phyloP scores from a whole-genome alignment of 1,140 invertebrate genomes.

The Caenorhabditis latens region DNA sequence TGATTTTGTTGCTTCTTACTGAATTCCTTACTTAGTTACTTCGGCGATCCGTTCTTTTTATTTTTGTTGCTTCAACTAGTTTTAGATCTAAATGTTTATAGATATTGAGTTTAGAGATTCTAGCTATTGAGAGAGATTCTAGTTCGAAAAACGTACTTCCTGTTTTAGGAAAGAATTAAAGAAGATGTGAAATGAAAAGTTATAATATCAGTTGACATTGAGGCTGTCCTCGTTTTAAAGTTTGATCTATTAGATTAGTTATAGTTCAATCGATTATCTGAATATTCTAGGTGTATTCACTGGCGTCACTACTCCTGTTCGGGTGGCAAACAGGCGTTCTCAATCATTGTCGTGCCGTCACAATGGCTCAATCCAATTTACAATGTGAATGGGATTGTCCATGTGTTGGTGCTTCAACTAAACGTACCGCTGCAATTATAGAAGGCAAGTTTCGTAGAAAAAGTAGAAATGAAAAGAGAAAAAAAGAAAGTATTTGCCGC shows the following conservation, averaged over 20 bases:
- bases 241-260: not conserved
- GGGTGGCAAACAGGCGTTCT: constrained; percentile 75
- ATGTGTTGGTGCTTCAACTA: constrained; percentile 77
- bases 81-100: too few relatives aligned
- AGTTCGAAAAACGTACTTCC: too few relatives aligned
- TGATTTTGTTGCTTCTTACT: too few relatives aligned
- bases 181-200: too few relatives aligned
- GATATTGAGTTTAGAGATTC: too few relatives aligned
- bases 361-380: constrained; percentile 77
- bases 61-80: too few relatives aligned
- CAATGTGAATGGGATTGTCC: constrained; percentile 78
- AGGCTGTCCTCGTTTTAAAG: not conserved
- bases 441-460: constrained; percentile 68
- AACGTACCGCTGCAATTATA: constrained; percentile 74
- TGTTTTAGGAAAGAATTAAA: too few relatives aligned
- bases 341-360: constrained; percentile 73
- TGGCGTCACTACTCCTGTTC: constrained; percentile 74
- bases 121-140: too few relatives aligned
- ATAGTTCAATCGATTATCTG: not conserved
- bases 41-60: too few relatives aligned
- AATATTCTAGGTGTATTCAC: constrained; percentile 72
- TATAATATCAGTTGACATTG: not conserved
- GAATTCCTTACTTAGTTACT: too few relatives aligned
- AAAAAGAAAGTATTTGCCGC: not conserved
- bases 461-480: not conserved